Base-by-base conservation (phyloP, 2,888 invertebrate species). In the Thereva unica region DNA sequence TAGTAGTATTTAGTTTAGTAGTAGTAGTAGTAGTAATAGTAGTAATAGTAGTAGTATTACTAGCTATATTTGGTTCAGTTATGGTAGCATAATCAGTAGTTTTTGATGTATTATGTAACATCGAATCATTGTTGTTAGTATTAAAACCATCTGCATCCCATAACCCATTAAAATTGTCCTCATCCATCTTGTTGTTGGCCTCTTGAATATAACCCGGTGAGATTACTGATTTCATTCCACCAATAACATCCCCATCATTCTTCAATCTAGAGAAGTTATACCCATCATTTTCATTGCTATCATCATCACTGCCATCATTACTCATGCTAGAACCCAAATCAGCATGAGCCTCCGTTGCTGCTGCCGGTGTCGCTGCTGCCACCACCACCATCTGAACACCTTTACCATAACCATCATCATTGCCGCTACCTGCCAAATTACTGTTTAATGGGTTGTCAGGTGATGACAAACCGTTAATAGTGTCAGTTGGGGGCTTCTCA, bases 381-480 rank as follows among this genome's bases (percentile, higher is more conserved):
- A 42, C 55, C 45, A 23, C 23, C 23, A 23, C 23, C 23, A 23
- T 2, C 23, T 41, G 5, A 52, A 64, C 57, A 42, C 52, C 45
- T 44, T 47, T 64, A 66, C 68, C 63, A 71, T 70, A 66, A 68
- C 56, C 59, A 49, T 41, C 40, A 54, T 42, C 71, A 52, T 49
- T 68, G 67, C 37, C 61, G 38, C 37, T 57, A 65, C 57, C 64
- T 67, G 69, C 73, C 69, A 76, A 77, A 78, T 78, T 76, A 74
- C 72, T 75, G 74, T 77, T 78, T 76, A 77, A 77, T 77, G 77
- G 75, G 73, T 78, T 53, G 47, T 44, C 54, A 66, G 66, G 34
- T 59, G 53, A 53, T 59, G 56, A 57, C 49, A 66, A 66, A 10
- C 34, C 52, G 41, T 57, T 66, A 57, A 66, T 66, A 49, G 50